Conservation (phyloP, 35 echinoderm and acorn worm species). For the Hemicentrotus pulcherrimus region DNA sequence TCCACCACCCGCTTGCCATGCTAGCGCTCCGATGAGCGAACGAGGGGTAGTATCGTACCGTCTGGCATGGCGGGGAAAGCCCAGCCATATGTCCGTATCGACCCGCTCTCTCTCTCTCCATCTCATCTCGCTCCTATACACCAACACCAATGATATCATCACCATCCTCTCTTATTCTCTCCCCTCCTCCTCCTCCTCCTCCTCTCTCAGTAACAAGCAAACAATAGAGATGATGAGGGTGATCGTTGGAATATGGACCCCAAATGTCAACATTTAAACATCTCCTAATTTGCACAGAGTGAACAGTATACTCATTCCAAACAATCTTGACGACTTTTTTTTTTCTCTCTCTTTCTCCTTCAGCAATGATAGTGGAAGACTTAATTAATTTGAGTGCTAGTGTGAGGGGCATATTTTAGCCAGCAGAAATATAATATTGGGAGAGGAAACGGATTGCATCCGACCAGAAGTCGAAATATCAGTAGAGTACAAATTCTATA, state of each 20-base stretch:
- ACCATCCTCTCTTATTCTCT: conserved; percentile 17
- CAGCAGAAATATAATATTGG: neutral
- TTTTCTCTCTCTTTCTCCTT: neutral
- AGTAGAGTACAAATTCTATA: neutral
- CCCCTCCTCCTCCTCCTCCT: neutral
- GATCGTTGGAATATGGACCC: conserved; percentile 33
- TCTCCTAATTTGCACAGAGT: conserved; percentile 51
- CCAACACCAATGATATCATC: neutral
- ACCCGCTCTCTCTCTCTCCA: neutral
- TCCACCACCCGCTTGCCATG: neutral
- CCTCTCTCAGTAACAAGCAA: conserved; percentile 3
- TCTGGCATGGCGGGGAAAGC: conserved; percentile 29
- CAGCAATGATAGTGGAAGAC: neutral
- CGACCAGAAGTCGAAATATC: neutral
- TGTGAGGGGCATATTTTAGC: neutral
- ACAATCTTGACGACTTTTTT: conserved; percentile 25
- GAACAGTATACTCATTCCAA: neutral
- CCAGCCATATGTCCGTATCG: conserved; percentile 33
- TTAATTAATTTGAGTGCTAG: conserved; percentile 52
- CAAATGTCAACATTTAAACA: conserved; percentile 53
- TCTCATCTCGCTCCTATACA: neutral
- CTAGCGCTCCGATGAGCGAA: neutral
- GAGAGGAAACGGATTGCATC: neutral
- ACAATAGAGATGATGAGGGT: neutral
- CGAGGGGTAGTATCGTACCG: neutral